A percentile compares a stretch with the other conserved stretches of the same genome.
These are phyloP conservation scores for Todiramphus chloris DNA, from an alignment of 2,113 vertebrate species.

Conservation along the genomic window DNA sequence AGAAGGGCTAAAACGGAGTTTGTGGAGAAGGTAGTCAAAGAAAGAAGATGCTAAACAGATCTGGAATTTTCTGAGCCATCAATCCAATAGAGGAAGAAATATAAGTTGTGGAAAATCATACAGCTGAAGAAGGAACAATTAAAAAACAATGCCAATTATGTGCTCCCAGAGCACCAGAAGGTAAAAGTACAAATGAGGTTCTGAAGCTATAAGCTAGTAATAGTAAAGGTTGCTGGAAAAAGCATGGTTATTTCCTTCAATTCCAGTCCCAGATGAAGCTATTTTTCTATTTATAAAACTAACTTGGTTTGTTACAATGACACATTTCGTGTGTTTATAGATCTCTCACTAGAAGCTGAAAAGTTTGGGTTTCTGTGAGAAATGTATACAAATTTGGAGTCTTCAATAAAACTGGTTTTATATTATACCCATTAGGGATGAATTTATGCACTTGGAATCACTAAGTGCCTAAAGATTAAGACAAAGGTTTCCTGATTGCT, in stretches of 20 bases:
- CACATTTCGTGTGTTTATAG: background rate
- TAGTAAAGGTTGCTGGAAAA: background rate
- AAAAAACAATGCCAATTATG: conserved; percentile 16
- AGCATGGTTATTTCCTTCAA: background rate
- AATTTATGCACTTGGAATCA: background rate
- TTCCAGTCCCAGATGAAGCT: background rate
- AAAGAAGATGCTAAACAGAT: background rate
- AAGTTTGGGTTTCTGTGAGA: background rate
- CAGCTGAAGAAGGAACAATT: background rate
- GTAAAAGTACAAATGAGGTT: background rate
- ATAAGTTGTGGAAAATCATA: background rate
- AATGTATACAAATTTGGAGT: background rate
- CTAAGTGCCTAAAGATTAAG: background rate
- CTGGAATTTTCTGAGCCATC: background rate
- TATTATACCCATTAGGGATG: background rate
- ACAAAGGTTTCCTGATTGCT: background rate
- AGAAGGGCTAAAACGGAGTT: background rate
- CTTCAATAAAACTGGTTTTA: background rate
- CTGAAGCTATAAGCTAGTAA: background rate
- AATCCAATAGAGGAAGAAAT: background rate
- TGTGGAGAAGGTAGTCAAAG: background rate
- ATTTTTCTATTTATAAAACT: conserved; percentile 6
- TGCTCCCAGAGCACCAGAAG: conserved; percentile 27
- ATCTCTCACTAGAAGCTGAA: background rate
- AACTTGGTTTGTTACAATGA: background rate